Evolutionary conservation across 2,797 vertebrate genomes (phyloP), one percentile per base, ranked within the genome.

Genomic region (Poeciliopsis infans): DNA sequence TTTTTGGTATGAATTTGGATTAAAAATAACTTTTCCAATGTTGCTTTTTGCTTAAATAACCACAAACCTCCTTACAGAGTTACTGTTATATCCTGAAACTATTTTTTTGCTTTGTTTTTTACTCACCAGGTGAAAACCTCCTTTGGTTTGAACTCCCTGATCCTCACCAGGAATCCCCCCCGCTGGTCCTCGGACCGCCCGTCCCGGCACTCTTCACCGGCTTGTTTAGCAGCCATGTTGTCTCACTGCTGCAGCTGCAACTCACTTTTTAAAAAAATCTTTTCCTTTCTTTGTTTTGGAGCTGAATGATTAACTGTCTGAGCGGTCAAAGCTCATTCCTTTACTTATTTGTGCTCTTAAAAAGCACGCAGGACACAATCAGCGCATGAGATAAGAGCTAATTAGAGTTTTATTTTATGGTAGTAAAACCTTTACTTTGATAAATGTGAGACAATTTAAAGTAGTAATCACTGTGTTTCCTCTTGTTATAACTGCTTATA

Each of bases 281-380:
- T 64, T 64, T 64, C 16, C 71, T 55, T 59, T 72, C 41, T 47
- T 1, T 1, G 51, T 64, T 25, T 20, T 2, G 13, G 33, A 57
- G 82, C 89, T 95, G 85, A 96, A 96, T 96, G 89, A 96, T 96
- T 96, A 95, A 95, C 95, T 64, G 80, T 85, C 77, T 85, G 77
- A 79, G 80, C 78, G 94, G 90, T 76, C 93, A 94, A 92, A 92
- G 89, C 81, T 82, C 64, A 81, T 59, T 87, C 75, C 78, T 28
- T 88, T 47, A 71, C 82, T 85, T 77, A 87, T 83, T 76, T 84
- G 28, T 66, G 10, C 59, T 8, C 31, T 33, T 57, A 23, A 16
- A 78, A 57, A 36, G 47, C 46, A 61, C 23, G 28, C 31, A 70
- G 2, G 80, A 74, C 51, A 76, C 45, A 46, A 47, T 25, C 33